Evolutionary conservation across 2,797 vertebrate species (phyloP).

Genomic region (Nyctalus aviator): DNA sequence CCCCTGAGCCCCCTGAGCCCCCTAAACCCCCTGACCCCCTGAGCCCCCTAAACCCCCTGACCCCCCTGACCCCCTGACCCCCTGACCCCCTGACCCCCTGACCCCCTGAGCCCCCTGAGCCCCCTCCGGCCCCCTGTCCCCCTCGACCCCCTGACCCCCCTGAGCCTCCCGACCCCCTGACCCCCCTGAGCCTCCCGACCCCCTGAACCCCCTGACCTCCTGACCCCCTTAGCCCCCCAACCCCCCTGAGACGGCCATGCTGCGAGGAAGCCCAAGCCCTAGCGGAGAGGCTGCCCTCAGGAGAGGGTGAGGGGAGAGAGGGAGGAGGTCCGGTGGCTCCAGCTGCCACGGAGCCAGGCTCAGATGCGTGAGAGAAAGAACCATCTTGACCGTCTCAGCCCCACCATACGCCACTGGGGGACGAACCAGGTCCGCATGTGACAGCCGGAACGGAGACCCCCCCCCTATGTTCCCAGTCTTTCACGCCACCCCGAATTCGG

Average conservation of each 20-base stretch:
- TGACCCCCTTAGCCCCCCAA: too few species aligned
- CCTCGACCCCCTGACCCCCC: too few species aligned
- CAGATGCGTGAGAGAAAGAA: neutral
- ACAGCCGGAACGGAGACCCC: neutral
- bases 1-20: fast-evolving
- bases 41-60: too few species aligned
- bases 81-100: neutral
- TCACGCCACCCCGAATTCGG: neutral
- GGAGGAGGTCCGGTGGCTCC: neutral
- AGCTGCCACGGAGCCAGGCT: fast-evolving
- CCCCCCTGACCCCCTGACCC: too few species aligned
- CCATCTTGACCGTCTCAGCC: neutral
- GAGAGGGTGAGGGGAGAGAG: fast-evolving
- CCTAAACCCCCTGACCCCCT: too few species aligned
- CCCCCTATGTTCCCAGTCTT: neutral
- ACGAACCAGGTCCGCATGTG: neutral
- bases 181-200: neutral
- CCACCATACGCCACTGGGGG: neutral
- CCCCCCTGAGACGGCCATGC: fast-evolving
- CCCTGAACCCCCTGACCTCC: neutral
- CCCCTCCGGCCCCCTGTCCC: too few species aligned
- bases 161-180: neutral
- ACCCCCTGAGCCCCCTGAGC: neutral
- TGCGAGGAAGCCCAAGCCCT: neutral
- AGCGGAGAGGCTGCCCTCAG: neutral